Evolutionary conservation across 2,113 vertebrate species (phyloP).

Genomic region (Alligator sinensis): DNA sequence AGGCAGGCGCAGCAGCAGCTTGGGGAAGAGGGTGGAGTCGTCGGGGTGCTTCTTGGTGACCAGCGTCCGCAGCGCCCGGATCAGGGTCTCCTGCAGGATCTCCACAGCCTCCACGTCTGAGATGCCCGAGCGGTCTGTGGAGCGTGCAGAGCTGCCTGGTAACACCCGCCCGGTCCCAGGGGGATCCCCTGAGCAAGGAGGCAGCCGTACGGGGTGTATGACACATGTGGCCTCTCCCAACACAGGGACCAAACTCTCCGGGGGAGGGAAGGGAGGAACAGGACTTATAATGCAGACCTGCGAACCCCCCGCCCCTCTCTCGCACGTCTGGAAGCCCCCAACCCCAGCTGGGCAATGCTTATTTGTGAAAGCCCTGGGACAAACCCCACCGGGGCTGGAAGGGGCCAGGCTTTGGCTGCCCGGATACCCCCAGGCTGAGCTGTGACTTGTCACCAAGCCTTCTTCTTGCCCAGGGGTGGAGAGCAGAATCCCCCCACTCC

Average conservation of each 20-base stretch:
- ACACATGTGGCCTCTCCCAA: background rate
- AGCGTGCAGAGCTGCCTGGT: conserved; percentile 4
- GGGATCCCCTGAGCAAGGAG: background rate
- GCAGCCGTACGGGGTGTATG: background rate
- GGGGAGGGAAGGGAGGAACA: background rate
- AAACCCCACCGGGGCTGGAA: too few relatives aligned
- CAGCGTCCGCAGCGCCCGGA: conserved; percentile 84
- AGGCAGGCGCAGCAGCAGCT: conserved; percentile 88
- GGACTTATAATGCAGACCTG: too few relatives aligned
- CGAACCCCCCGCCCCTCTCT: too few relatives aligned
- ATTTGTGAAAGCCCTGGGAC: too few relatives aligned
- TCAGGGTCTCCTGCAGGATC: conserved; percentile 89
- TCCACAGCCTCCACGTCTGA: conserved; percentile 86
- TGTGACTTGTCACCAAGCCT: background rate
- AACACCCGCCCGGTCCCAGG: background rate
- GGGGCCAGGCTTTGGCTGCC: too few relatives aligned
- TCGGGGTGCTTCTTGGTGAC: conserved; percentile 80
- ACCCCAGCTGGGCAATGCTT: too few relatives aligned
- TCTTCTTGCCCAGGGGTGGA: too few relatives aligned
- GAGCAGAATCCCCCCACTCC: background rate
- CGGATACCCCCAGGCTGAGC: background rate
- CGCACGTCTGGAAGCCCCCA: too few relatives aligned
- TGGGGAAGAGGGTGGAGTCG: conserved; percentile 88
- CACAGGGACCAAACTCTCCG: background rate
- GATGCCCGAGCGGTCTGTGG: conserved; percentile 86